Evolutionary conservation across 2,888 invertebrate species (phyloP).

Genomic region (Thereva unica): DNA sequence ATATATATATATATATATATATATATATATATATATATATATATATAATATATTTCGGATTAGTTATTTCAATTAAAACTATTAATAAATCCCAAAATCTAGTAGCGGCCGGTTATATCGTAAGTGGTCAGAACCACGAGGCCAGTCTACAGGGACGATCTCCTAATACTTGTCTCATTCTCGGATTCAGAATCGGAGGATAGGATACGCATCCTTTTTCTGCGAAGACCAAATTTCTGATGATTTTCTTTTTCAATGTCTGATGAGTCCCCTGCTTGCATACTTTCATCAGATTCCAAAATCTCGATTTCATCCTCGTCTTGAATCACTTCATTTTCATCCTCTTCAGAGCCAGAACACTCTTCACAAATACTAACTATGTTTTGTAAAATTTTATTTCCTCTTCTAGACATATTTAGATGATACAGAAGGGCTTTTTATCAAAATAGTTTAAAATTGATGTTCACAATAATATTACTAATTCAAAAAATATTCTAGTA

Average conservation of each 20-base stretch:
- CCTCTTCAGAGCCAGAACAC: conserved; percentile 22
- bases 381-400: conserved; percentile 8
- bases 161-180: conserved; percentile 13
- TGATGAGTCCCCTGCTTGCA: conserved; percentile 14
- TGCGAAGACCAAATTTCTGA: conserved; percentile 20
- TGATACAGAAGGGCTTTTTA: too few relatives aligned
- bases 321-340: conserved; percentile 20
- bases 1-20: too few relatives aligned
- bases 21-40: too few relatives aligned
- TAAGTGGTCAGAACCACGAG: too few relatives aligned
- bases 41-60: too few relatives aligned
- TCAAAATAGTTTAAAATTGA: conserved; percentile 25
- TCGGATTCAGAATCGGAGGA: conserved; percentile 26
- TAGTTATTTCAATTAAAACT: too few relatives aligned
- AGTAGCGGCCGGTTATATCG: too few relatives aligned
- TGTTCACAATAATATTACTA: conserved; percentile 4
- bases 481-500: background rate
- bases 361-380: conserved; percentile 19
- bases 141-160: too few relatives aligned
- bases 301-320: conserved; percentile 14
- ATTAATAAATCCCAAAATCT: too few relatives aligned
- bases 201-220: conserved; percentile 31
- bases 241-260: conserved; percentile 31
- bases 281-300: conserved; percentile 27
- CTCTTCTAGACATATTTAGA: conserved; percentile 14